phyloP scores from a whole-genome alignment of 92 coral and sea anemone species.

The Metridium senile region DNA sequence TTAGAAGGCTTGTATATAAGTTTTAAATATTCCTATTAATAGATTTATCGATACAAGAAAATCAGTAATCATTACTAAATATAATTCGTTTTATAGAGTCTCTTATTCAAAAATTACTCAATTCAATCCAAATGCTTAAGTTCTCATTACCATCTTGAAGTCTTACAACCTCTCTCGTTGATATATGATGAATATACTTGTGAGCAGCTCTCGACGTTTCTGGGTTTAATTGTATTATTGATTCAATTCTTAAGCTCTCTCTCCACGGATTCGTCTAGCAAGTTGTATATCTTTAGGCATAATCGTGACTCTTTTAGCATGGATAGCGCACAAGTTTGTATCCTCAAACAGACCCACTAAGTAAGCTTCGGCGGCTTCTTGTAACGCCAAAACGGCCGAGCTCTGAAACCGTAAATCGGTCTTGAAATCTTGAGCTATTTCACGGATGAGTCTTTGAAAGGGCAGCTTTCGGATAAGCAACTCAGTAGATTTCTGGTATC shows the following conservation, averaged over 20 bases:
- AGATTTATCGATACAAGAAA: too few species aligned
- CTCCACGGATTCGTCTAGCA: slow-evolving; percentile 89
- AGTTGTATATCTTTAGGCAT: slow-evolving; percentile 94
- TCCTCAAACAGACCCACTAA: slow-evolving; percentile 91
- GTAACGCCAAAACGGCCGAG: slow-evolving; percentile 84
- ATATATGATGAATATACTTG: too few species aligned
- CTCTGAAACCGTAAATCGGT: slow-evolving; percentile 89
- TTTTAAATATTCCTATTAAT: too few species aligned
- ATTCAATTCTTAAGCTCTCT: slow-evolving; percentile 75
- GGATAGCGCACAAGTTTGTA: slow-evolving; percentile 93
- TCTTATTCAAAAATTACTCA: too few species aligned
- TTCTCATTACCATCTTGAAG: too few species aligned
- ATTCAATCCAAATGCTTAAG: too few species aligned
- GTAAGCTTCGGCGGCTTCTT: slow-evolving; percentile 89
- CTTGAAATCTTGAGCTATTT: slow-evolving; percentile 89
- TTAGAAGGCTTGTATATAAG: too few species aligned
- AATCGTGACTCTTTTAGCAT: slow-evolving; percentile 88
- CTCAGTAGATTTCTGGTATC: slow-evolving; percentile 84
- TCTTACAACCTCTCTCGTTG: too few species aligned
- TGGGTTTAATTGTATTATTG: too few species aligned
- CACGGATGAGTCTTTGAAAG: slow-evolving; percentile 80
- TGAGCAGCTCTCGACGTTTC: too few species aligned
- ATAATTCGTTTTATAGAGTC: too few species aligned
- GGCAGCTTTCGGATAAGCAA: slow-evolving; percentile 82
- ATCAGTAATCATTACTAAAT: too few species aligned